These are phyloP conservation scores for Eupeodes latifasciatus DNA, from an alignment of 2,888 invertebrate species.

Conservation along the genomic window DNA sequence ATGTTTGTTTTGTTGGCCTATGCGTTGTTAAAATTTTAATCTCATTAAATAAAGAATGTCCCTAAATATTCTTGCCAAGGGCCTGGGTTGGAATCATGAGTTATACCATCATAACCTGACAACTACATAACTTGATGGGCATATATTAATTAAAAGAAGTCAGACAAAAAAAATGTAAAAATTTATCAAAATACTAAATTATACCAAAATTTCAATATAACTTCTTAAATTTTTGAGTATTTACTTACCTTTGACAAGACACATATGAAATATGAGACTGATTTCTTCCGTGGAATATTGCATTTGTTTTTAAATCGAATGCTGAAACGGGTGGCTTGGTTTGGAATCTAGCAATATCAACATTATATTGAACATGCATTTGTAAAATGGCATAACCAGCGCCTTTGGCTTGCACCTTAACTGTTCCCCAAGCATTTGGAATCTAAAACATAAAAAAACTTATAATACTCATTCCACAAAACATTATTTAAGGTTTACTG, in stretches of 20 bases:
- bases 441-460: conserved; percentile 86
- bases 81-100: no score
- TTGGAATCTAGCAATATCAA: conserved; percentile 93
- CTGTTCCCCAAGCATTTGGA: conserved; percentile 96
- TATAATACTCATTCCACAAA: neutral
- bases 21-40: no score
- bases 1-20: no score
- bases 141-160: no score
- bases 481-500: conserved; percentile 62
- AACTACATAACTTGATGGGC: no score
- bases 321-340: conserved; percentile 92
- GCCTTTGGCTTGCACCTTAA: conserved; percentile 95
- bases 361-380: conserved; percentile 96
- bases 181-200: no score
- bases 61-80: no score
- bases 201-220: no score
- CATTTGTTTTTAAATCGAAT: conserved; percentile 91
- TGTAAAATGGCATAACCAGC: conserved; percentile 97
- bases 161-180: no score
- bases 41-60: no score
- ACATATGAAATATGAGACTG: conserved; percentile 95
- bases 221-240: neutral
- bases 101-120: no score
- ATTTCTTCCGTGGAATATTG: conserved; percentile 94
- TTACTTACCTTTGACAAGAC: conserved; percentile 92